Evolutionary conservation across 2,797 vertebrate genomes (phyloP).

Genomic region (Sebastolobus altivelis): DNA sequence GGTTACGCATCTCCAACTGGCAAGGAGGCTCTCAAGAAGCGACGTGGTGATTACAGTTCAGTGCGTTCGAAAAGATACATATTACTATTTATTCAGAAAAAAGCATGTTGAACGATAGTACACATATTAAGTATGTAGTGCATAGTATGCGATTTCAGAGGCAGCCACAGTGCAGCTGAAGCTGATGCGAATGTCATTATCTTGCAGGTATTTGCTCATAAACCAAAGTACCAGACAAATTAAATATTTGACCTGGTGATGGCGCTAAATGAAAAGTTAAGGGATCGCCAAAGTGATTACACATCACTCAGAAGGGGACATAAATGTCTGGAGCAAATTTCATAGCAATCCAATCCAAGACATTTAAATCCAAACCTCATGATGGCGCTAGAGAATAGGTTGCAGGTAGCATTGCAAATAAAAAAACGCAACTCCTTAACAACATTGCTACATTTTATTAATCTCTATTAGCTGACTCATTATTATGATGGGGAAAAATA

Average conservation of each 20-base stretch:
- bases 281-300: background rate
- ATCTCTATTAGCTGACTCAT: conserved; percentile 12
- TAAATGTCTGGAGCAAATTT: background rate
- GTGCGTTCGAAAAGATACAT: too few relatives aligned
- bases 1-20: too few relatives aligned
- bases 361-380: background rate
- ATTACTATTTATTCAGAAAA: too few relatives aligned
- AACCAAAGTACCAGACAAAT: background rate
- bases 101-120: too few relatives aligned
- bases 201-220: background rate
- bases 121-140: too few relatives aligned
- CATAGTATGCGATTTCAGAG: too few relatives aligned
- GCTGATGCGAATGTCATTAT: too few relatives aligned
- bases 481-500: conserved; percentile 4
- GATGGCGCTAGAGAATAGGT: background rate
- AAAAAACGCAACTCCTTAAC: conserved; percentile 3
- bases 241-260: too few relatives aligned
- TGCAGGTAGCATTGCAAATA: background rate
- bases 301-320: background rate
- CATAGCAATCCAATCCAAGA: background rate
- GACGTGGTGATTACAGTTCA: too few relatives aligned
- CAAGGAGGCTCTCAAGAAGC: too few relatives aligned
- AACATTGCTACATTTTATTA: background rate
- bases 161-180: too few relatives aligned
- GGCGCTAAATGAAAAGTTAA: too few relatives aligned